Conservation (phyloP, 2,113 vertebrate genomes). For the Euleptes europaea region DNA sequence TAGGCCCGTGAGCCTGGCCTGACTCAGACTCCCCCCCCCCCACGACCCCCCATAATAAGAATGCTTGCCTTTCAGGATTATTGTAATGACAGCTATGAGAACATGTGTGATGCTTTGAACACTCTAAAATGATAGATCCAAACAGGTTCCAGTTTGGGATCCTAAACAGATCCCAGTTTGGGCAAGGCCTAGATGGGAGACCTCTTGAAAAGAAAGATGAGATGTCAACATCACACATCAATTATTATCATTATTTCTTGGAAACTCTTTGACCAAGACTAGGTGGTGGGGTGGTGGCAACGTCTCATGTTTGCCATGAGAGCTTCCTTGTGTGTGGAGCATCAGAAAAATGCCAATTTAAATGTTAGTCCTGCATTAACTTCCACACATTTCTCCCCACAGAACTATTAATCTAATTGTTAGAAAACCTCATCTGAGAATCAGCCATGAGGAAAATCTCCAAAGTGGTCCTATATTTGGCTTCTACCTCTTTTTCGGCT, state of each 20-base stretch:
- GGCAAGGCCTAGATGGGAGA: too few species aligned
- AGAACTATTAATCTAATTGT: not conserved
- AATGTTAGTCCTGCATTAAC: not conserved
- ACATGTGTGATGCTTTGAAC: not conserved
- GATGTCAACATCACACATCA: too few species aligned
- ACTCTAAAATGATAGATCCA: too few species aligned
- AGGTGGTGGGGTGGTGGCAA: not conserved
- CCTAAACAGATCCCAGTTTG: too few species aligned
- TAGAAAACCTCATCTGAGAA: not conserved
- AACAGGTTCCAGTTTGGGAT: too few species aligned
- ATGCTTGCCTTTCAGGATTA: not conserved
- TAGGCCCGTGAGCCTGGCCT: not conserved
- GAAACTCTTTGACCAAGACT: too few species aligned
- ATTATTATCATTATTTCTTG: too few species aligned
- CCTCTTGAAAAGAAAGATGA: too few species aligned
- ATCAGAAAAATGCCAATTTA: not conserved
- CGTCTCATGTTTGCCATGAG: not conserved
- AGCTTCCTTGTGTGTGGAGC: not conserved
- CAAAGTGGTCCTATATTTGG: not conserved
- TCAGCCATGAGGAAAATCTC: constrained; percentile 1
- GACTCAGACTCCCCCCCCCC: too few species aligned
- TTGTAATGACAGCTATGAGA: not conserved
- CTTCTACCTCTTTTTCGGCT: not conserved
- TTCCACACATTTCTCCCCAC: not conserved
- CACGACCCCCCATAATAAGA: too few species aligned